Evolutionary conservation across 2,888 invertebrate species (phyloP).

Genomic region (Cephus pygmeus): DNA sequence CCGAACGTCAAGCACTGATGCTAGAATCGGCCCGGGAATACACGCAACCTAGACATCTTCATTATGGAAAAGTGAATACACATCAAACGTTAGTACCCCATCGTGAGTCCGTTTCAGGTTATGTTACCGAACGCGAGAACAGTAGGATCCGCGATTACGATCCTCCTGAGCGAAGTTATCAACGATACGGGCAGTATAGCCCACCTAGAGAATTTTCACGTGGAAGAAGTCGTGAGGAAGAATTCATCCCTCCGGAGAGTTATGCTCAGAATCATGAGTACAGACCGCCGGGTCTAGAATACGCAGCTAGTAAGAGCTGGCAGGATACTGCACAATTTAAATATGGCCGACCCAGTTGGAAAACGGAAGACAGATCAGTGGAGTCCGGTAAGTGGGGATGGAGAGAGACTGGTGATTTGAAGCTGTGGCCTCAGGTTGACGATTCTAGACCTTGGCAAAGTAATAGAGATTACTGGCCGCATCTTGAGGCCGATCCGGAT

Average conservation of each 20-base stretch:
- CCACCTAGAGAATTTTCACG: slow-evolving; percentile 8
- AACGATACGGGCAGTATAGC: slow-evolving; percentile 28
- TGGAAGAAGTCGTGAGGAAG: slow-evolving; percentile 2
- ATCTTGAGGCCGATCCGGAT: neutral
- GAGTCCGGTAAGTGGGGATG: slow-evolving; percentile 34
- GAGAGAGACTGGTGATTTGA: slow-evolving; percentile 26
- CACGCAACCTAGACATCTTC: slow-evolving; percentile 40
- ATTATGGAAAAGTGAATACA: slow-evolving; percentile 48
- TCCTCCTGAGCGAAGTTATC: slow-evolving; percentile 29
- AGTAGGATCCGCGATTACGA: slow-evolving; percentile 38
- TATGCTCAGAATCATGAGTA: slow-evolving; percentile 35
- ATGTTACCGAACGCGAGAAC: slow-evolving; percentile 24
- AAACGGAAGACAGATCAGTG: slow-evolving; percentile 20
- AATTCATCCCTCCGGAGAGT: slow-evolving; percentile 14
- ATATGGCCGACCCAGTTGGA: slow-evolving; percentile 37
- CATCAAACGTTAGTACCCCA: slow-evolving; percentile 23
- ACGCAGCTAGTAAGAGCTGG: slow-evolving; percentile 41
- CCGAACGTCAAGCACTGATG: slow-evolving; percentile 40
- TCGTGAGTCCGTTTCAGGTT: slow-evolving; percentile 25
- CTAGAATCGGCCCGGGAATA: slow-evolving; percentile 38
- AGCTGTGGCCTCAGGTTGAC: slow-evolving; percentile 32
- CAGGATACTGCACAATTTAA: slow-evolving; percentile 35
- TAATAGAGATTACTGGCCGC: slow-evolving; percentile 20
- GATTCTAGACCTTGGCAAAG: slow-evolving; percentile 29
- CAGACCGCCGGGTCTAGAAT: slow-evolving; percentile 34